These are phyloP conservation scores for Crax fasciolata DNA, from an alignment of 2,797 vertebrate genomes.

Conservation along the genomic window DNA sequence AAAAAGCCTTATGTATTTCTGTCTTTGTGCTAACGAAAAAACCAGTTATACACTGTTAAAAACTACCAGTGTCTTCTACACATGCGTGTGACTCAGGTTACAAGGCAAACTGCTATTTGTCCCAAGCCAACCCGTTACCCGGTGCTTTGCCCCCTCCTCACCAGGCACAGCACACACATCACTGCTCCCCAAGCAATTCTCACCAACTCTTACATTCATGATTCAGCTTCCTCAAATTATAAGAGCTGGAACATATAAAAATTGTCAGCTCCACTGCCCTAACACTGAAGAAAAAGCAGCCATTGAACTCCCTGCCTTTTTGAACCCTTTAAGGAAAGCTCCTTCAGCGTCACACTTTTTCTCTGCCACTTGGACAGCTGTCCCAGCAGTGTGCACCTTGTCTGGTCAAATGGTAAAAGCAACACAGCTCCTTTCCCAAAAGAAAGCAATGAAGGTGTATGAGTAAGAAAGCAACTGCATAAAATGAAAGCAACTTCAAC, in stretches of 20 bases:
- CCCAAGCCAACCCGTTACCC: neutral
- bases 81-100: neutral
- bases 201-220: neutral
- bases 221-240: neutral
- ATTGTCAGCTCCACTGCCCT: neutral
- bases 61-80: neutral
- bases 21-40: neutral
- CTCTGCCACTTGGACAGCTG: neutral
- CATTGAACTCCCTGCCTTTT: neutral
- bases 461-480: constrained; percentile 39
- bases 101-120: neutral
- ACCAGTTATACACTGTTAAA: neutral
- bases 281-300: neutral
- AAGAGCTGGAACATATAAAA: neutral
- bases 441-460: neutral
- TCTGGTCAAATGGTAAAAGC: neutral
- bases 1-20: neutral
- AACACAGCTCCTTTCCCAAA: neutral
- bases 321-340: neutral
- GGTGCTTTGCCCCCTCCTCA: neutral
- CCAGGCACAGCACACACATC: neutral
- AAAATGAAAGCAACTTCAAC: constrained; percentile 2
- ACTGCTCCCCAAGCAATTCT: neutral
- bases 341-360: neutral
- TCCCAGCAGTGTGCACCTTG: neutral